Percentiles rank a stretch among this genome's conserved stretches.
Conservation (phyloP, 2,797 vertebrate species). For the Eupleurogrammus muticus region DNA sequence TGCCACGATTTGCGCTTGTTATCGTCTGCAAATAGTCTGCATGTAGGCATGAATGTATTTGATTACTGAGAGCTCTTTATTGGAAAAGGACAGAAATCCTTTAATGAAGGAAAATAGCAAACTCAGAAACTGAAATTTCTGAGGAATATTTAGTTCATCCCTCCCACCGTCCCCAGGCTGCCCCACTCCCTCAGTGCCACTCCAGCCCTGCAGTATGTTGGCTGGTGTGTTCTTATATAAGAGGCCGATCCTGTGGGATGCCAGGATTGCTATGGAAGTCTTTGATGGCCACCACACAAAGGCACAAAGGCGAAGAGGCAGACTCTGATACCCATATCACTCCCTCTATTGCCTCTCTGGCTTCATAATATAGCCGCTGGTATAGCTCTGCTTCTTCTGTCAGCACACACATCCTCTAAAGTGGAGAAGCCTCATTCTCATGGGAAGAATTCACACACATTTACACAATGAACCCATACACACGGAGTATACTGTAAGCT, state of each 20-base stretch:
- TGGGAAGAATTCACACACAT: conserved; percentile 44
- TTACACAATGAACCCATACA: conserved; percentile 36
- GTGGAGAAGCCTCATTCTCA: conserved; percentile 37
- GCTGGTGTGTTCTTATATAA: conserved; percentile 79
- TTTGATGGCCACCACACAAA: conserved; percentile 80
- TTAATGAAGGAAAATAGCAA: conserved; percentile 35
- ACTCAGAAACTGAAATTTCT: conserved; percentile 52
- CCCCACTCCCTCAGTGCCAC: conserved; percentile 63
- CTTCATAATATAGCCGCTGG: conserved; percentile 66
- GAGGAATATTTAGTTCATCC: conserved; percentile 61
- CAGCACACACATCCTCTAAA: conserved; percentile 49
- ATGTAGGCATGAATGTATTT: conserved; percentile 8
- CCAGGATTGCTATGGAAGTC: conserved; percentile 66
- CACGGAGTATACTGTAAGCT: not conserved
- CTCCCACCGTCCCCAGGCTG: conserved; percentile 40
- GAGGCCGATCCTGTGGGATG: conserved; percentile 70
- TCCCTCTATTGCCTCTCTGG: conserved; percentile 66
- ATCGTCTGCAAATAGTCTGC: conserved; percentile 12
- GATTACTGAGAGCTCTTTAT: conserved; percentile 14
- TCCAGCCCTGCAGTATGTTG: conserved; percentile 67
- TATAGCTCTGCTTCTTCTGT: conserved; percentile 56
- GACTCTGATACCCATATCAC: conserved; percentile 77
- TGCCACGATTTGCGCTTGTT: no score
- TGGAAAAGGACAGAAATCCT: not conserved
- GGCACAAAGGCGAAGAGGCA: conserved; percentile 74